These are phyloP conservation scores for Melanotaenia nigrans DNA, from an alignment of 2,797 vertebrate genomes.

Conservation along the genomic window DNA sequence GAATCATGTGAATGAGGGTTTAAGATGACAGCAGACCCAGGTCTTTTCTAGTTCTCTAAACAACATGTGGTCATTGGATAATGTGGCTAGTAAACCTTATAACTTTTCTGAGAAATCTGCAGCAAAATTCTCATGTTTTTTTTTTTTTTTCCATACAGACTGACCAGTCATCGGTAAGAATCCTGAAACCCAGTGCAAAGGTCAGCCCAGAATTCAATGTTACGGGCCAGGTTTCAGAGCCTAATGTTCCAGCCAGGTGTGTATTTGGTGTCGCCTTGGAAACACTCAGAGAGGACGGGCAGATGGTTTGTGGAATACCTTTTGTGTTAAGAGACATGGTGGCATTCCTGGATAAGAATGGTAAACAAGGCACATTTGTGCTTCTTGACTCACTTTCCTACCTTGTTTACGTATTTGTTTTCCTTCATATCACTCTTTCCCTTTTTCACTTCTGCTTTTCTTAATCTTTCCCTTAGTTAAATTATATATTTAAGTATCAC, in stretches of 20 bases:
- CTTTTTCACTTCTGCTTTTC: background rate
- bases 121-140: background rate
- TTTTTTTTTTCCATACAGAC: conserved; percentile 62
- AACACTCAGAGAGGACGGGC: conserved; percentile 61
- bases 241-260: conserved; percentile 17
- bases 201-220: conserved; percentile 70
- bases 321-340: conserved; percentile 81
- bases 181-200: conserved; percentile 72
- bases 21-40: background rate
- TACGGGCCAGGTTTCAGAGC: conserved; percentile 31
- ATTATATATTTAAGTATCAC: background rate
- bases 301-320: conserved; percentile 75
- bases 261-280: conserved; percentile 81
- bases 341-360: conserved; percentile 82
- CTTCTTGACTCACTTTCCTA: background rate
- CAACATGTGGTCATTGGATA: background rate
- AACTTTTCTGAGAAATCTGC: conserved; percentile 5
- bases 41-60: background rate
- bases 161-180: conserved; percentile 76
- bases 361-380: conserved; percentile 58
- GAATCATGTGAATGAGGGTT: background rate
- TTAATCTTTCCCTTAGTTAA: background rate
- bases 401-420: background rate
- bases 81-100: background rate
- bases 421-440: background rate